Evolutionary conservation across 2,888 invertebrate genomes (phyloP).

Genomic region (Ophion slaviceki): DNA sequence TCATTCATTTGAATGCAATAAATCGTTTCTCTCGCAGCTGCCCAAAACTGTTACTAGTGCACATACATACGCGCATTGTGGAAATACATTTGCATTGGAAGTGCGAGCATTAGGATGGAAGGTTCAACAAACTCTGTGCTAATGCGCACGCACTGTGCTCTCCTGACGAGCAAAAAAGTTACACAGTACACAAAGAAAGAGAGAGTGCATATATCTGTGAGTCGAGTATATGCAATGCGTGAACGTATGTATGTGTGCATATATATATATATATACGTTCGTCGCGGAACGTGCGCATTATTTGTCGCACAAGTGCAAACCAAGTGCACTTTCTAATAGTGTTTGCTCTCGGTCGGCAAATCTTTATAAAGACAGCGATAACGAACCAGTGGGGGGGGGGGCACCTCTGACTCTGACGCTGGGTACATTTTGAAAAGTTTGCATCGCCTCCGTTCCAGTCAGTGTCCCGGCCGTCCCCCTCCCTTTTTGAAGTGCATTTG

Average conservation of each 20-base stretch:
- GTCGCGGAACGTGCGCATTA: conserved; percentile 17
- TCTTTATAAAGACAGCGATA: conserved; percentile 29
- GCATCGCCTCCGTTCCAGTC: too few species aligned
- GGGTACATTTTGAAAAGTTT: background rate
- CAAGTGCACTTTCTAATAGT: conserved; percentile 67
- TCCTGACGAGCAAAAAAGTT: conserved; percentile 56
- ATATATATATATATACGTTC: background rate
- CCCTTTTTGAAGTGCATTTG: too few species aligned
- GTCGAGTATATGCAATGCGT: background rate
- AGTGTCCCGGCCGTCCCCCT: too few species aligned
- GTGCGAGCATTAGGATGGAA: background rate
- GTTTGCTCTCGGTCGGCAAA: conserved; percentile 55
- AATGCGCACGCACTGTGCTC: conserved; percentile 2
- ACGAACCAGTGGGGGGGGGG: conserved; percentile 6
- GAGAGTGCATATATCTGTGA: conserved; percentile 50
- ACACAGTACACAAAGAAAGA: conserved; percentile 62
- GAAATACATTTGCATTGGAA: background rate
- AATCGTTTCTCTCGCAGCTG: too few species aligned
- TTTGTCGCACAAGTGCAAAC: conserved; percentile 24
- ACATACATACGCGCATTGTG: background rate
- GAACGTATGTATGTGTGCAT: background rate
- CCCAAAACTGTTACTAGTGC: too few species aligned
- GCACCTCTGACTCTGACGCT: too few species aligned
- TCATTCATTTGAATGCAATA: too few species aligned
- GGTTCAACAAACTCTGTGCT: conserved; percentile 62